A percentile compares a stretch with the other conserved stretches of the same genome.
These are phyloP conservation scores for Sericinus montela DNA, from an alignment of 2,888 invertebrate genomes.

Conservation along the genomic window DNA sequence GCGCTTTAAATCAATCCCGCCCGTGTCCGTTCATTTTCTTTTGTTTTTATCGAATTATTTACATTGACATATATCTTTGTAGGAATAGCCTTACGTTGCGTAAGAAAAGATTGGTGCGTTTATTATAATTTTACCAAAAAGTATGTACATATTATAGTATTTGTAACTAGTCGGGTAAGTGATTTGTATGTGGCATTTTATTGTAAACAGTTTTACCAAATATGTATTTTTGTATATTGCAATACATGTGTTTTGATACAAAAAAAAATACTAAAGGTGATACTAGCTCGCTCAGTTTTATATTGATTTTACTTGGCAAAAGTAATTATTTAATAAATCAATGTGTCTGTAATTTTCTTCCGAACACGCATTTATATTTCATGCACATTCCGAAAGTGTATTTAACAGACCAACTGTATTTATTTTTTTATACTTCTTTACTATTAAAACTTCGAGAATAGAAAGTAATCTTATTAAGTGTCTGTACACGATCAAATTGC, in stretches of 20 bases:
- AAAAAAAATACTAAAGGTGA: neutral
- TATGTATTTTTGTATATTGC: slow-evolving; percentile 18
- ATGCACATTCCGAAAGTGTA: slow-evolving; percentile 14
- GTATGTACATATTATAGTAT: slow-evolving; percentile 22
- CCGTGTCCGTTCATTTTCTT: too few relatives aligned
- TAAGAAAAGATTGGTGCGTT: slow-evolving; percentile 18
- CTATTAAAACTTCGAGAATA: slow-evolving; percentile 17
- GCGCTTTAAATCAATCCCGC: too few relatives aligned
- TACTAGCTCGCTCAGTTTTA: slow-evolving; percentile 4
- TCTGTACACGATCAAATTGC: neutral
- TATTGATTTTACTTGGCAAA: neutral
- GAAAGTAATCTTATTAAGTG: slow-evolving; percentile 11
- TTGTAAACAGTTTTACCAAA: slow-evolving; percentile 15
- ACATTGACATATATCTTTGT: neutral
- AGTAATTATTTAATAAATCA: neutral
- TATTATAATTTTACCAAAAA: slow-evolving; percentile 24
- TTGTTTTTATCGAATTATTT: too few relatives aligned
- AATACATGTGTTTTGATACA: slow-evolving; percentile 11
- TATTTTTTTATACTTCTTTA: slow-evolving; percentile 27
- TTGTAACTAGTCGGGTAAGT: slow-evolving; percentile 21
- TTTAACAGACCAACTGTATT: slow-evolving; percentile 29
- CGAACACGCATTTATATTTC: neutral
- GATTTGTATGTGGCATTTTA: slow-evolving; percentile 23
- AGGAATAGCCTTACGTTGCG: slow-evolving; percentile 7
- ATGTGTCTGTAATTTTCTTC: slow-evolving; percentile 1